phyloP scores from a whole-genome alignment of 2,797 vertebrate genomes.

The Mormyrus proboscirostris region DNA sequence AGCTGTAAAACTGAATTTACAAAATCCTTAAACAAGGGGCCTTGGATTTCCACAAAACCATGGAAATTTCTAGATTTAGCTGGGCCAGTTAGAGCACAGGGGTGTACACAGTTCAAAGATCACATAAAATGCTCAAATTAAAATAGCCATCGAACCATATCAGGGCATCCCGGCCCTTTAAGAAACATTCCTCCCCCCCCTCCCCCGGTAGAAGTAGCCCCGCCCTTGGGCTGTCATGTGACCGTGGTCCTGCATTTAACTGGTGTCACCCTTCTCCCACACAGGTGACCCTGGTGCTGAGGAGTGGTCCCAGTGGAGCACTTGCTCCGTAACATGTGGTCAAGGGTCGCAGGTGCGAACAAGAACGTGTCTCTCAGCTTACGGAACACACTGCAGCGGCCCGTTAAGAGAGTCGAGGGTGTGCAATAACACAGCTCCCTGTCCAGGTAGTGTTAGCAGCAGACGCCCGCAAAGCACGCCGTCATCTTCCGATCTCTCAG shows the following conservation, averaged over 20 bases:
- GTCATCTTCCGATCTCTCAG: conserved; percentile 46
- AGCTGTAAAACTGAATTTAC: neutral
- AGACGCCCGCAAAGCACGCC: conserved; percentile 69
- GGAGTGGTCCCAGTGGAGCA: conserved; percentile 99
- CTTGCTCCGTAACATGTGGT: conserved; percentile 99
- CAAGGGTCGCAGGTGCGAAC: conserved; percentile 99
- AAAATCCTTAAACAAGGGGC: neutral
- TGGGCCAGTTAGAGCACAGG: neutral
- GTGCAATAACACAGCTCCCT: conserved; percentile 99
- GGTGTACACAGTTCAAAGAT: conserved; percentile 22
- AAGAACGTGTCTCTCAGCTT: conserved; percentile 99
- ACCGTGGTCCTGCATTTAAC: conserved; percentile 75
- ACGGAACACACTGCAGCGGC: conserved; percentile 99
- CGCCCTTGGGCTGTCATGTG: conserved; percentile 44
- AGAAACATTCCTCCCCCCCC: conserved; percentile 8
- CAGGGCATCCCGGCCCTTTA: neutral
- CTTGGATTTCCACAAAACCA: neutral
- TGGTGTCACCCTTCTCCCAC: conserved; percentile 87
- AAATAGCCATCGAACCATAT: conserved; percentile 28
- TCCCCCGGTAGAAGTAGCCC: conserved; percentile 33
- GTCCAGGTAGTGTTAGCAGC: conserved; percentile 99
- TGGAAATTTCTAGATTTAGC: neutral
- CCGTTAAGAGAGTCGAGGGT: conserved; percentile 99
- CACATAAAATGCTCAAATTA: neutral
- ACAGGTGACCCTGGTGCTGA: conserved; percentile 99